These are phyloP conservation scores for Holothuria glaberrima DNA, from an alignment of 35 echinoderm and acorn worm species.

Conservation along the genomic window DNA sequence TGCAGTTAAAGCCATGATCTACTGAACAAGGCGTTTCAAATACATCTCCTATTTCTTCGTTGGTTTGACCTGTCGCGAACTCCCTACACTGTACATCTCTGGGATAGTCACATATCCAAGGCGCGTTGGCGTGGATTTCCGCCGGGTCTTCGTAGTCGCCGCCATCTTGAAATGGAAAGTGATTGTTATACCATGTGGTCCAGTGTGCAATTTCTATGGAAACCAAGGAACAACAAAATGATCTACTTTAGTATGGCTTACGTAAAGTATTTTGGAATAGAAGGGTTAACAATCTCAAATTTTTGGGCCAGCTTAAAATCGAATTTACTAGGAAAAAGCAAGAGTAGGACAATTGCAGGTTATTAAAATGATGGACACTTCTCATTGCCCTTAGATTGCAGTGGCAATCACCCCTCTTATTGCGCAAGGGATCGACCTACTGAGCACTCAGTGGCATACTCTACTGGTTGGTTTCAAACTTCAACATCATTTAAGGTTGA, in stretches of 20 bases:
- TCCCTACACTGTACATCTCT: constrained; percentile 63
- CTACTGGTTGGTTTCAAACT: too few relatives aligned
- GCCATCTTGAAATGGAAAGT: constrained; percentile 48
- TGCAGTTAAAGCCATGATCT: constrained; percentile 68
- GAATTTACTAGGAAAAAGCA: too few relatives aligned
- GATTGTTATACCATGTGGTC: constrained; percentile 68
- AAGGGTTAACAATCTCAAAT: too few relatives aligned
- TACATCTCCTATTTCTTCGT: constrained; percentile 49
- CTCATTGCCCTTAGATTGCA: too few relatives aligned
- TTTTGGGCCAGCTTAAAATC: too few relatives aligned
- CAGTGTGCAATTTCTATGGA: constrained; percentile 58
- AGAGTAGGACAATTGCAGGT: too few relatives aligned
- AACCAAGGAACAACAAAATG: background rate
- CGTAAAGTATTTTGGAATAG: too few relatives aligned
- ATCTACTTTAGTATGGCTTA: background rate
- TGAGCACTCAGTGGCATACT: too few relatives aligned
- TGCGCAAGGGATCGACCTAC: too few relatives aligned
- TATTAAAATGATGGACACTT: too few relatives aligned
- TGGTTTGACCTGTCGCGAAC: background rate
- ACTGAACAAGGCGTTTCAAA: constrained; percentile 59
- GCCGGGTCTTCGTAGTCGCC: constrained; percentile 56
- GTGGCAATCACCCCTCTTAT: too few relatives aligned
- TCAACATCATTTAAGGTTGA: too few relatives aligned
- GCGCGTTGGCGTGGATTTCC: constrained; percentile 37
- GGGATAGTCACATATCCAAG: constrained; percentile 72